A percentile compares a stretch with the other conserved stretches of the same genome.
Conservation (phyloP, 37 sponge, comb jelly and placozoan species). For the Spongilla lacustris region DNA sequence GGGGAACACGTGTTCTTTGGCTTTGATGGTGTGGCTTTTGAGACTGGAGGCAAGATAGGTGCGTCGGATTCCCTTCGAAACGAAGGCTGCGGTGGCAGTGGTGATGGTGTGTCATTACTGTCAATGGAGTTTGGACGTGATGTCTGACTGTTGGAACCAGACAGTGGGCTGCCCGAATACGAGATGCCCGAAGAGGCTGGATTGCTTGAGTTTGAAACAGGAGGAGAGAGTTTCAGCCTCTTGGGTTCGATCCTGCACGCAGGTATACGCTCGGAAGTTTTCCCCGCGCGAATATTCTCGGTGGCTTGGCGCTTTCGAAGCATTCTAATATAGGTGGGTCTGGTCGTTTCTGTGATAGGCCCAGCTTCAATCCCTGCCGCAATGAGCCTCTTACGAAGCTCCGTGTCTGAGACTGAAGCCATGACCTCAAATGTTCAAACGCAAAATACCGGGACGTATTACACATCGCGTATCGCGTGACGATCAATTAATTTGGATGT, state of each 20-base stretch:
- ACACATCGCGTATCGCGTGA: neutral
- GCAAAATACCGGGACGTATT: neutral
- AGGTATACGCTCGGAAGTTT: neutral
- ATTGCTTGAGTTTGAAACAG: neutral
- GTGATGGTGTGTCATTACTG: neutral
- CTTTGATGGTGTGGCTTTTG: neutral
- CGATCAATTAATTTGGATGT: too few relatives aligned
- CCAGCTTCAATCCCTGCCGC: slow-evolving; percentile 69
- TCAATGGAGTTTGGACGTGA: neutral
- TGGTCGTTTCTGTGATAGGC: slow-evolving; percentile 81
- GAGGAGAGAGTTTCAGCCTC: slow-evolving; percentile 1
- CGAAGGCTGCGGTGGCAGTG: neutral
- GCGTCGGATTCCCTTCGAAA: neutral
- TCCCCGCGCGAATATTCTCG: neutral
- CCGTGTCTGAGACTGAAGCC: slow-evolving; percentile 43
- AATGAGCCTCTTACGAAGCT: slow-evolving; percentile 55
- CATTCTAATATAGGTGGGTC: slow-evolving; percentile 63
- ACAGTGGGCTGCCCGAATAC: neutral
- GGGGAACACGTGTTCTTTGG: neutral
- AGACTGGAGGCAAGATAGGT: neutral
- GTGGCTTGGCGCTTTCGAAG: slow-evolving; percentile 18
- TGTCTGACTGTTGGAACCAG: neutral
- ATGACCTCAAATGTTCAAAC: neutral
- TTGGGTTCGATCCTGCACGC: neutral
- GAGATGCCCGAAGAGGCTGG: neutral